These are phyloP conservation scores for Girardinus metallicus DNA, from an alignment of 2,797 vertebrate genomes.

Conservation along the genomic window DNA sequence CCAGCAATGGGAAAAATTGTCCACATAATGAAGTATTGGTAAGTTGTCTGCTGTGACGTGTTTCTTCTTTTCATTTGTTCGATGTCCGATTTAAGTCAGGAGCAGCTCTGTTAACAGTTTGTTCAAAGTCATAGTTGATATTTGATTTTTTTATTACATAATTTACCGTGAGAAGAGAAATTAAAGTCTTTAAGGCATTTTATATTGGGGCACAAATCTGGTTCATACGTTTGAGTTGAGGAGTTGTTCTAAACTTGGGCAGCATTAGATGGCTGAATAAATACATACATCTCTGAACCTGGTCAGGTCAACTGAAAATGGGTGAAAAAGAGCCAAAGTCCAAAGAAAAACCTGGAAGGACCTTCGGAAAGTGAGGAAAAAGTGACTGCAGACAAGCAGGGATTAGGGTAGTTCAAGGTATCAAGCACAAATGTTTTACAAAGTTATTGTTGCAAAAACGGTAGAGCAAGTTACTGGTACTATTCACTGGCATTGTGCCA, in stretches of 20 bases:
- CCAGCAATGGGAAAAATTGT: not conserved
- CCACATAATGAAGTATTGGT: not conserved
- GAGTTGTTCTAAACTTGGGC: too few species aligned
- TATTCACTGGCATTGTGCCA: too few species aligned
- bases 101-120: not conserved
- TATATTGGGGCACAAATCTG: not conserved
- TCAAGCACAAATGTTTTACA: too few species aligned
- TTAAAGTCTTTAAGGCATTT: not conserved
- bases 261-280: not conserved
- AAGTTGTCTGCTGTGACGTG: not conserved
- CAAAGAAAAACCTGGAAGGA: too few species aligned
- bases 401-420: not conserved
- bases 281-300: not conserved
- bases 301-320: not conserved
- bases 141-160: not conserved
- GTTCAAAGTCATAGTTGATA: not conserved
- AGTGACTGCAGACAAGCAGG: not conserved
- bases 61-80: conserved; percentile 25
- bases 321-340: not conserved
- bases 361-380: too few species aligned
- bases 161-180: not conserved
- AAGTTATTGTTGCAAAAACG: too few species aligned
- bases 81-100: not conserved
- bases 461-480: too few species aligned
- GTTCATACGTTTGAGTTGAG: not conserved